A percentile compares a stretch with the other conserved stretches of the same genome.
Conservation (phyloP, 2,113 vertebrate species). For the Lepisosteus osseus region DNA sequence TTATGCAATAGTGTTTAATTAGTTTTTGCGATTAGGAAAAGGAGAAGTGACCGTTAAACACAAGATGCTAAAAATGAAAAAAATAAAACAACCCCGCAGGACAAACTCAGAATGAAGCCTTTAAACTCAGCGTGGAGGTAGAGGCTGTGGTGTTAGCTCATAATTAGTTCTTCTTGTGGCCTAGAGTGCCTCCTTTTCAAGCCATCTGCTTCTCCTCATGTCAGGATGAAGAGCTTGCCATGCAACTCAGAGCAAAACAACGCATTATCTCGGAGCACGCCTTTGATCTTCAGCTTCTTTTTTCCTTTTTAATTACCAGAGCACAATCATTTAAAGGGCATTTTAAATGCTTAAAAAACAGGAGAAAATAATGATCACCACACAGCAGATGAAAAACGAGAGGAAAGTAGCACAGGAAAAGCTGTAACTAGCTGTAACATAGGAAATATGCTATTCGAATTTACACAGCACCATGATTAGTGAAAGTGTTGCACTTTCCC, state of each 20-base stretch:
- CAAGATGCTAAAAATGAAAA: neutral
- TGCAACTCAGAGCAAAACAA: too few species aligned
- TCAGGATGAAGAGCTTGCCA: neutral
- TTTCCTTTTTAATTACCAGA: too few species aligned
- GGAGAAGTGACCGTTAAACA: neutral
- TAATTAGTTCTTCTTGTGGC: neutral
- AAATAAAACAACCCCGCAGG: neutral
- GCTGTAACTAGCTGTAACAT: too few species aligned
- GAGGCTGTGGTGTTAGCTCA: neutral
- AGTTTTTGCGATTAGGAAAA: neutral
- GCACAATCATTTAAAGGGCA: neutral
- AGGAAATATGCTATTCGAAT: too few species aligned
- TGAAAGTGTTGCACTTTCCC: too few species aligned
- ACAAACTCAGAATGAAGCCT: neutral
- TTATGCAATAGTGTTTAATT: neutral
- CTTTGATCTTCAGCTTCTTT: too few species aligned
- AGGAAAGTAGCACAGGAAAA: neutral
- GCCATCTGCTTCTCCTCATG: conserved; percentile 1
- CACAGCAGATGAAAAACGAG: neutral
- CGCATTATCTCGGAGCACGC: too few species aligned
- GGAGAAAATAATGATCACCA: neutral
- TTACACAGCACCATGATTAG: too few species aligned
- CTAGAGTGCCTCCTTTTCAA: neutral
- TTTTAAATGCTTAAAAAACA: neutral
- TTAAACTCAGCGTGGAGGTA: neutral